Evolutionary conservation across 1,140 invertebrate genomes (phyloP).

Genomic region (Aphaenogaster floridana): DNA sequence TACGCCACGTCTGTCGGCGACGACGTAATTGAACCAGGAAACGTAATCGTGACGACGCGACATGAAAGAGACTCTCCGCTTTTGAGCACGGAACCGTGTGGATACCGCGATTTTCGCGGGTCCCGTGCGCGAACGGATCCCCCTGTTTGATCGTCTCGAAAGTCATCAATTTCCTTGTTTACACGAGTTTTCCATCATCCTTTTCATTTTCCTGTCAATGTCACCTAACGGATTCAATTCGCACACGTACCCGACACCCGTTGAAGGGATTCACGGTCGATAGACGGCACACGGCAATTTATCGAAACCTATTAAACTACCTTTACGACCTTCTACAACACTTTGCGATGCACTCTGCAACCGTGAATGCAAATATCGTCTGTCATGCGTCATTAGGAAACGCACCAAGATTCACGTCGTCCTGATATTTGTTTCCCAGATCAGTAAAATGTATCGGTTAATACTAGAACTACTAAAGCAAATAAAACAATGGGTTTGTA

Average conservation of each 20-base stretch:
- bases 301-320: constrained; percentile 61
- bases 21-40: constrained; percentile 12
- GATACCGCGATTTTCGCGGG: constrained; percentile 14
- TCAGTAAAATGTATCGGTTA: neutral
- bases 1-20: neutral
- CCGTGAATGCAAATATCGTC: neutral
- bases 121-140: constrained; percentile 6
- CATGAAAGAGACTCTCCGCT: constrained; percentile 26
- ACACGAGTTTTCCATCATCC: constrained; percentile 58
- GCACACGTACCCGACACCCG: neutral
- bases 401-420: neutral
- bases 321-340: constrained; percentile 20
- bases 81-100: neutral
- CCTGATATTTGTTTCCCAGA: neutral
- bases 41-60: neutral
- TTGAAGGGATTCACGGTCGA: constrained; percentile 16
- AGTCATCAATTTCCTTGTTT: constrained; percentile 50
- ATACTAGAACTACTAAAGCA: no score
- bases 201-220: constrained; percentile 44
- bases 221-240: constrained; percentile 23
- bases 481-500: no score
- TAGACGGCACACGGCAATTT: constrained; percentile 51
- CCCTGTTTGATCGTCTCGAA: constrained; percentile 46
- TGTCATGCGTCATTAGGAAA: constrained; percentile 3
- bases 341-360: neutral